Evolutionary conservation across 1,140 invertebrate genomes (phyloP), one percentile per base, ranked within the genome.

Genomic region (Ganaspis sp.): DNA sequence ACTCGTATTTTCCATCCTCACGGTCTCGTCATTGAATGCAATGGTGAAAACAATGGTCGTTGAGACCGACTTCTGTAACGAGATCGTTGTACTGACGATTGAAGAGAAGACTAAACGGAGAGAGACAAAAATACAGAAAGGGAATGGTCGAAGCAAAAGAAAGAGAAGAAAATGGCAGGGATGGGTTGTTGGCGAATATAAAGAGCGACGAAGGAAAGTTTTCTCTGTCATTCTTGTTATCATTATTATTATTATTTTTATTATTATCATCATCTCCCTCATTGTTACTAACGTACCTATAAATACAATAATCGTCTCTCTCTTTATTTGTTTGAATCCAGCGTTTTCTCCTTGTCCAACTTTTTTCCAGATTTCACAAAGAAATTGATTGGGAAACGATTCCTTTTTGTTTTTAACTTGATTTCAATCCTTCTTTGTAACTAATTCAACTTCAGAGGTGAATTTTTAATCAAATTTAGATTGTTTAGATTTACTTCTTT

Each of bases 231-330:
- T 78, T 77, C 78, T 73, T 76, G 77, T 80, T 81, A 81, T 86
- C 77, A 80, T 83, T 79, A 82, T 82, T 83, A 78, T 86, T 86
- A 85, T 34, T 34, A 34, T 34, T 34, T n/a, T n/a, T n/a, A 34
- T 86, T 80, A 79, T 81, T 79, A 82, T 79, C 72, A 58, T 21
- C 72, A 40, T 53, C 80, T 75, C 70, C 80, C 82, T 87, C 86
- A 87, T 83, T 81, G 83, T 87, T 82, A 85, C 87, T 85, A 84
- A 82, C 81, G 83, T 83, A 76, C 70, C 81, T 78, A 84, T 84
- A 86, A 85, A 85, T 87, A 85, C 81, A 86, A 85, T 86, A 84
- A 87, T 86, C 80, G 74, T 70, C 79, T 37, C 71, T 49, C 42
- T 70, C 64, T 75, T 72, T 78, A 75, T 83, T 86, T 84, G 81